A percentile compares a stretch with the other conserved stretches of the same genome.
Conservation (phyloP, 2,888 invertebrate species). For the Morinoia aosen region DNA sequence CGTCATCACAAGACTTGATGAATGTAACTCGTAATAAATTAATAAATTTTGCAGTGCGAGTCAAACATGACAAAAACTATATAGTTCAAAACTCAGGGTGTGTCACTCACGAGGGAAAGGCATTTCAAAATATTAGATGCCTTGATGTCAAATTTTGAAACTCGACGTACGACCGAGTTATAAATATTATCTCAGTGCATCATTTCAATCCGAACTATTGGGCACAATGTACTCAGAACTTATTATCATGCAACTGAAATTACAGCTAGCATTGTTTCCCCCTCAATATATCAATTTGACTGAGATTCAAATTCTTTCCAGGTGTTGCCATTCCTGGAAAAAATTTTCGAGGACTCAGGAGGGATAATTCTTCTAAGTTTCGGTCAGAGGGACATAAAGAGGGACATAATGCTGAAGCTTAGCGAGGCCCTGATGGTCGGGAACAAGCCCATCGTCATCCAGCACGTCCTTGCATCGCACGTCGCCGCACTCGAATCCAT, state of each 20-base stretch:
- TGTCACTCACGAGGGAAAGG: background rate
- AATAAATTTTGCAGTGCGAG: too few species aligned
- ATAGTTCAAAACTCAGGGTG: background rate
- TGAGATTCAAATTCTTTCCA: background rate
- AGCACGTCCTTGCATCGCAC: constrained; percentile 7
- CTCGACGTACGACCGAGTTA: background rate
- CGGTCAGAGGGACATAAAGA: constrained; percentile 51
- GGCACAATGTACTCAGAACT: background rate
- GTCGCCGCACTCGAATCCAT: background rate
- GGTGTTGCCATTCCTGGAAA: constrained; percentile 47
- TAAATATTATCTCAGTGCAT: too few species aligned
- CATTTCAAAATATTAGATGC: background rate
- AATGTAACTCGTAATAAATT: too few species aligned
- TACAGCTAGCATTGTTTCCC: background rate
- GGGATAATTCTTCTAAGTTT: constrained; percentile 6
- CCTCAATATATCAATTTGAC: background rate
- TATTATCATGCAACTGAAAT: background rate
- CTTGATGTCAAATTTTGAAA: background rate
- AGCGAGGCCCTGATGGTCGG: background rate
- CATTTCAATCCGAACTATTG: background rate
- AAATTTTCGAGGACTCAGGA: constrained; percentile 1
- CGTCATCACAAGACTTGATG: too few species aligned
- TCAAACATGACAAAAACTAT: background rate
- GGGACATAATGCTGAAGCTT: constrained; percentile 29
- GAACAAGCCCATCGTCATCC: background rate